These are phyloP conservation scores for Hylaea fasciaria DNA, from an alignment of 2,888 invertebrate species.

Conservation along the genomic window DNA sequence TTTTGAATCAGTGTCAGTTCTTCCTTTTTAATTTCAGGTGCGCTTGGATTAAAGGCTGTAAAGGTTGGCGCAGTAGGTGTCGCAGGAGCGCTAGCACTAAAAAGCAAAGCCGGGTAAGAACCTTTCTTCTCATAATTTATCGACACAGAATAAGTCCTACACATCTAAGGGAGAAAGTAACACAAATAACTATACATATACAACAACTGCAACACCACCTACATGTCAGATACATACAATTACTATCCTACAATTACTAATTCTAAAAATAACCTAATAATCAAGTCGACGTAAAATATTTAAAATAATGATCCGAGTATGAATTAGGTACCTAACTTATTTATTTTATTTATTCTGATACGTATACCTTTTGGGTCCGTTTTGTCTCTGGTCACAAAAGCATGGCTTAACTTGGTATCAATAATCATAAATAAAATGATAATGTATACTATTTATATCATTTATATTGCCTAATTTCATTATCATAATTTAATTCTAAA, in stretches of 20 bases:
- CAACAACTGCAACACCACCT: no score
- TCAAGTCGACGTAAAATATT: no score
- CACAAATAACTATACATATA: background rate
- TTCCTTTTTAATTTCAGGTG: conserved; percentile 50
- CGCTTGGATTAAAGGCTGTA: conserved; percentile 72
- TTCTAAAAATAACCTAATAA: no score
- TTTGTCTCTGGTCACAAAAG: no score
- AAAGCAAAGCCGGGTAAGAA: conserved; percentile 62
- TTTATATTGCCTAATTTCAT: background rate
- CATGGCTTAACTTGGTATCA: no score
- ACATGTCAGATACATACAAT: no score
- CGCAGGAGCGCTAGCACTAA: conserved; percentile 70
- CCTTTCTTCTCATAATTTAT: background rate
- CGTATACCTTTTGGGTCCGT: no score
- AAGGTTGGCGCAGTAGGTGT: conserved; percentile 74
- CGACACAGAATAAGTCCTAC: background rate
- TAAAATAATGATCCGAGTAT: no score
- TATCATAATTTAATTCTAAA: conserved; percentile 2
- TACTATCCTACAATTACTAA: no score
- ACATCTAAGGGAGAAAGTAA: background rate
- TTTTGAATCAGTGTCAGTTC: background rate
- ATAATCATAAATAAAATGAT: no score
- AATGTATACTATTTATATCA: background rate
- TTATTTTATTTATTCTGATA: no score
- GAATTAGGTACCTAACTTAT: no score